Evolutionary conservation across 2,113 vertebrate genomes (phyloP).

Genomic region (Hyperopisus bebe): DNA sequence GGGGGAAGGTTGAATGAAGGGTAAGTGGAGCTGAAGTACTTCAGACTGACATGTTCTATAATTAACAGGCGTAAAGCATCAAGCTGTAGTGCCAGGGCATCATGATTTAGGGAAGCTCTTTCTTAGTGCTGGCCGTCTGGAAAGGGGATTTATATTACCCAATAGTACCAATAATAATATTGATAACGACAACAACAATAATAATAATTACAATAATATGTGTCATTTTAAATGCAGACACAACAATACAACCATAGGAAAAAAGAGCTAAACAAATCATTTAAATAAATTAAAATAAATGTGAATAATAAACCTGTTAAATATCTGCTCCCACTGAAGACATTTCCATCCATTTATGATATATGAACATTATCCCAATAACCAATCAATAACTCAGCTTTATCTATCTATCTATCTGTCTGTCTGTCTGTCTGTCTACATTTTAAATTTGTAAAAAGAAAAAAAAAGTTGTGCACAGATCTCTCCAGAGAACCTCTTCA

Average conservation of each 20-base stretch:
- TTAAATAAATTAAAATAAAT: background rate
- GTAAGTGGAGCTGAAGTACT: constrained; percentile 8
- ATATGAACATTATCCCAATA: background rate
- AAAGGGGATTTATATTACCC: background rate
- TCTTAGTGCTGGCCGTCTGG: background rate
- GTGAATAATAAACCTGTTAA: background rate
- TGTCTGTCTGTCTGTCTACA: no score
- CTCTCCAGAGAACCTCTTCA: background rate
- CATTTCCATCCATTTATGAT: background rate
- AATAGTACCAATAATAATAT: no score
- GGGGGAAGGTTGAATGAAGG: constrained; percentile 14
- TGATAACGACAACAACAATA: background rate
- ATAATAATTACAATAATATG: background rate
- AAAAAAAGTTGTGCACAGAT: background rate
- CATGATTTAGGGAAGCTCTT: background rate
- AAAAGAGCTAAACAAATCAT: background rate
- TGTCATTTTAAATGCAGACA: background rate
- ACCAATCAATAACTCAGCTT: background rate
- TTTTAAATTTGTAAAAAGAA: background rate
- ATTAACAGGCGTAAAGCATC: constrained; percentile 18
- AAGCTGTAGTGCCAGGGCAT: background rate
- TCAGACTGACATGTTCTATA: constrained; percentile 13
- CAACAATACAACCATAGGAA: background rate
- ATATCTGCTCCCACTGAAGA: background rate
- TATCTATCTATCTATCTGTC: no score